Base-by-base conservation (phyloP, 2,888 invertebrate species). In the Xanthorhoe spadicearia region DNA sequence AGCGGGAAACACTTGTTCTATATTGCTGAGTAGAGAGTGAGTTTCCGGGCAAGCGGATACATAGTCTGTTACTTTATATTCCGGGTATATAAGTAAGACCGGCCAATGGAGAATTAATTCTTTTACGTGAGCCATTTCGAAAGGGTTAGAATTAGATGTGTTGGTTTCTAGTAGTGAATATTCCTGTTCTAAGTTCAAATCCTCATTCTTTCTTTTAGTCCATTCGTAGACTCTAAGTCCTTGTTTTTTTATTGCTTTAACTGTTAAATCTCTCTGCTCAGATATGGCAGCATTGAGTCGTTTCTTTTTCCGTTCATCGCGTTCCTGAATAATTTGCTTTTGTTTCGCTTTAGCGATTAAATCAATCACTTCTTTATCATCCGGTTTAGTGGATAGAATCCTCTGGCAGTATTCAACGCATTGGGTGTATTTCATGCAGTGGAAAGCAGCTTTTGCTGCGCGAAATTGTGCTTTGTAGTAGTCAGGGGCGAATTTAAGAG, bases 81-180 rank as follows among this genome's bases (percentile, higher is more conserved):
- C 98, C 0, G 99, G 99, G 86, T 98, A 99, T 10, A 97, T 90
- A 74, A 99, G 95, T 17, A 97, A 92, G 0, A 98, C 96, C 0
- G 99, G 99, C 98, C 98, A 99, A 58, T 95, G 89, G 10, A 99
- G 86, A 13, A 90, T 77, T 0, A 95, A 87, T 77, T 94, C 89
- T 70, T 94, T 94, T 10, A 97, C 77, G 77, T 94, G 94, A 0
- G 97, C 97, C 58, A 94, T 94, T 66, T 94, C 89, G 61, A 95
- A 94, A 51, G 56, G 63, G 6, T 28, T 19, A 2, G 50, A 32
- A 15, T 38, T 43, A 0, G 53, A 43, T 8, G 52, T 50, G 17
- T 38, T 19, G 0, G 68, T 53, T 46, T 58, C 19, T 50, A 68
- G 56, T 35, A 52, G 56, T n/a, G 52, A 52, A 55, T 59, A 66